Percentiles rank a stretch among this genome's conserved stretches.
Evolutionary conservation across 2,888 invertebrate genomes (phyloP).

Genomic region (Proisotoma minuta): DNA sequence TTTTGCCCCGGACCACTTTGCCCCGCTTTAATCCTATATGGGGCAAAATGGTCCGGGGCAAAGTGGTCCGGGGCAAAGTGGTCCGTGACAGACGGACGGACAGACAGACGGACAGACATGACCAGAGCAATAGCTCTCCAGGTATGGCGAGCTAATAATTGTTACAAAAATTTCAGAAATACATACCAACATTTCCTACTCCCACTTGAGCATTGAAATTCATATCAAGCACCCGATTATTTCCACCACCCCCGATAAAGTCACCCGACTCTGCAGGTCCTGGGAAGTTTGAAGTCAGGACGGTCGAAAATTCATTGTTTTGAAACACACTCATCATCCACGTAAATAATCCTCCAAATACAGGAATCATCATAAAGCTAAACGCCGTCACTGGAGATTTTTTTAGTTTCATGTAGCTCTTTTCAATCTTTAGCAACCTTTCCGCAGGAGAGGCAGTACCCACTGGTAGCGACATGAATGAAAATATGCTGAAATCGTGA

Average conservation of each 20-base stretch:
- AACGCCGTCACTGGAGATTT: conserved; percentile 34
- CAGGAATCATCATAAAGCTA: conserved; percentile 36
- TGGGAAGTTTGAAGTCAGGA: conserved; percentile 42
- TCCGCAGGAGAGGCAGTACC: conserved; percentile 26
- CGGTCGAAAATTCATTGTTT: conserved; percentile 33
- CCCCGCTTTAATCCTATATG: too few species aligned
- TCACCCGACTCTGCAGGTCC: conserved; percentile 22
- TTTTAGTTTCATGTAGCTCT: conserved; percentile 24
- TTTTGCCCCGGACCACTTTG: too few species aligned
- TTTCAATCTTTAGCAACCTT: conserved; percentile 26
- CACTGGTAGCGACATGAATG: conserved; percentile 36
- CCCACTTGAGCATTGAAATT: conserved; percentile 36
- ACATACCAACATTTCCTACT: conserved; percentile 36
- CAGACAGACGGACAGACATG: too few species aligned
- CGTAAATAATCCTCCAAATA: conserved; percentile 31
- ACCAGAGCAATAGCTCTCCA: too few species aligned
- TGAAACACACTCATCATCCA: conserved; percentile 27
- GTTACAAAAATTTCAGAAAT: too few species aligned
- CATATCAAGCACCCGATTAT: conserved; percentile 29
- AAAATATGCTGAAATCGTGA: conserved; percentile 30
- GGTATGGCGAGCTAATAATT: too few species aligned
- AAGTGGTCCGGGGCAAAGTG: too few species aligned
- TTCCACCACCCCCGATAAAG: conserved; percentile 25
- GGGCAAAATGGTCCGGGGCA: too few species aligned
- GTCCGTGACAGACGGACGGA: too few species aligned